phyloP scores from a whole-genome alignment of 2,797 vertebrate genomes.

The Poeciliopsis infans region DNA sequence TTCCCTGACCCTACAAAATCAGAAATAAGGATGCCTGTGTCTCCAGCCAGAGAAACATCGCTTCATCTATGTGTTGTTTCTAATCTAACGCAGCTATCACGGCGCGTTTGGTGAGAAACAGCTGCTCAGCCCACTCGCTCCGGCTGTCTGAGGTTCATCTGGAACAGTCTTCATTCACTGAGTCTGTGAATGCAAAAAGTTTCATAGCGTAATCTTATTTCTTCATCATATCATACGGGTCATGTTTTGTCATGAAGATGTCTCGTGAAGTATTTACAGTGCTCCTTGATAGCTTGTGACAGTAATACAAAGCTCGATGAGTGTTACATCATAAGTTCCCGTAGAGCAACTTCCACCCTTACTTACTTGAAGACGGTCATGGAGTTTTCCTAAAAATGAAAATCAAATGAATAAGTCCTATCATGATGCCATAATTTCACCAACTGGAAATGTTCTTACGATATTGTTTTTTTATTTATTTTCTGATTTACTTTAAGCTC shows the following conservation, averaged over 20 bases:
- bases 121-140: conserved; percentile 51
- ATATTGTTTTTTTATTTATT: background rate
- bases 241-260: conserved; percentile 1
- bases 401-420: background rate
- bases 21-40: conserved; percentile 71
- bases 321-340: background rate
- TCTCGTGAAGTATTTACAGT: background rate
- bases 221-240: background rate
- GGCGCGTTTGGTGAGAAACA: conserved; percentile 41
- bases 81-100: conserved; percentile 36
- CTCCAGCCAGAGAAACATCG: conserved; percentile 61
- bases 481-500: background rate
- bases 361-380: background rate
- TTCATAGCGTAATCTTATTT: background rate
- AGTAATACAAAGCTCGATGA: background rate
- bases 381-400: background rate
- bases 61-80: conserved; percentile 68
- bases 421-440: background rate
- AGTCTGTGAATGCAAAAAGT: background rate
- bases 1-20: conserved; percentile 51
- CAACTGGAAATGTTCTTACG: background rate
- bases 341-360: background rate
- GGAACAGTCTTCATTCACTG: conserved; percentile 8
- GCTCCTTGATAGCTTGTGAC: conserved; percentile 1
- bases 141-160: conserved; percentile 17